Evolutionary conservation across 35 echinoderm and acorn worm species (phyloP).

Genomic region (Patiria miniata): DNA sequence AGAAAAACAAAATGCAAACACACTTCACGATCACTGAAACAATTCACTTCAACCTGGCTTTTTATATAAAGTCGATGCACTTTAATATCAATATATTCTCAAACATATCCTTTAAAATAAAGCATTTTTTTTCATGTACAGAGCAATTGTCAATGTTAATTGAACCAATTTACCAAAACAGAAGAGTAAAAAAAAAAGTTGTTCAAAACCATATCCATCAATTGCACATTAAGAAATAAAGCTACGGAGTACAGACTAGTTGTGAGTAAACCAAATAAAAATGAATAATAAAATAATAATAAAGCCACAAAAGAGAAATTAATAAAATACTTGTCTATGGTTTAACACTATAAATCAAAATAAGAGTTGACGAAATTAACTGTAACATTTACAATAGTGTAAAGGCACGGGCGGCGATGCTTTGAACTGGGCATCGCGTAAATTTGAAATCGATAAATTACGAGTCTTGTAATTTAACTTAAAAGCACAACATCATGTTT

Average conservation of each 20-base stretch:
- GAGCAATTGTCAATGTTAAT: background rate
- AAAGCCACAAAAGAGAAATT: too few species aligned
- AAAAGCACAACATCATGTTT: too few species aligned
- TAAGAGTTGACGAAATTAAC: too few species aligned
- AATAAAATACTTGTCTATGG: too few species aligned
- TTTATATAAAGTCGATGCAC: constrained; percentile 21
- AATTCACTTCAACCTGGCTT: background rate
- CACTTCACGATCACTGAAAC: too few species aligned
- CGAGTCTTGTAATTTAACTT: too few species aligned
- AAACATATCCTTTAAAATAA: constrained; percentile 24
- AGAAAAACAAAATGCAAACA: too few species aligned
- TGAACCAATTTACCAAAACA: background rate
- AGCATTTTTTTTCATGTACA: background rate
- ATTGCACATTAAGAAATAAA: constrained; percentile 11
- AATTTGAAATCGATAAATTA: too few species aligned
- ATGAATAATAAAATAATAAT: background rate
- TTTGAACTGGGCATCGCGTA: too few species aligned
- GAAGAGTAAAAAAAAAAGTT: background rate
- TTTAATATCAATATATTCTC: constrained; percentile 32
- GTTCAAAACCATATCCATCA: background rate
- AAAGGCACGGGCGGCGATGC: too few species aligned
- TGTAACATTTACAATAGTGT: too few species aligned
- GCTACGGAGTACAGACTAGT: background rate
- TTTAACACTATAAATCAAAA: too few species aligned
- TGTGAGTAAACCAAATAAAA: background rate